Percentiles rank a stretch among this genome's conserved stretches.
Evolutionary conservation across 92 coral and sea anemone species (phyloP).

Genomic region (Bergia puertoricense): DNA sequence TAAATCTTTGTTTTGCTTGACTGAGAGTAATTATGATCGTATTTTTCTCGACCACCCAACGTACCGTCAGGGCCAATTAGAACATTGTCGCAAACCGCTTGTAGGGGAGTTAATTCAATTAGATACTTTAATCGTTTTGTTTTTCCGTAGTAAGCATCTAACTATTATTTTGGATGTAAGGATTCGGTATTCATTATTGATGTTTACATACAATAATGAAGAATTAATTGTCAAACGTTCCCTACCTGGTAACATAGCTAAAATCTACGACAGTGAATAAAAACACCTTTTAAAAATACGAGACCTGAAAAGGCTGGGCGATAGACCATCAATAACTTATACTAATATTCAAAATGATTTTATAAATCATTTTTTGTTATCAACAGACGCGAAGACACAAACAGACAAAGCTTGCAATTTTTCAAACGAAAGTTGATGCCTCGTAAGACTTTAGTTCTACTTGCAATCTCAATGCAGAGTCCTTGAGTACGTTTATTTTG

Average conservation of each 20-base stretch:
- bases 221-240: slow-evolving; percentile 21
- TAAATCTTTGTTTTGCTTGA: not conserved
- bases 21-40: not conserved
- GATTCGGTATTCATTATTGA: slow-evolving; percentile 11
- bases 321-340: not conserved
- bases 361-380: no score
- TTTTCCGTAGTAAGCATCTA: slow-evolving; percentile 9
- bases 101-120: slow-evolving; percentile 16
- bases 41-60: slow-evolving; percentile 22
- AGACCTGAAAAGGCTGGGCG: not conserved
- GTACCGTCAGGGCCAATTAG: slow-evolving; percentile 11
- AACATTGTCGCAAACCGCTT: not conserved
- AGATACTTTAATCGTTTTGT: slow-evolving; percentile 33
- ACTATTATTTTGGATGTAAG: slow-evolving; percentile 4
- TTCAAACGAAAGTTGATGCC: not conserved
- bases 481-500: no score
- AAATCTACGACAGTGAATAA: not conserved
- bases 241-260: not conserved
- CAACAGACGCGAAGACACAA: no score
- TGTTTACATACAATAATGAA: slow-evolving; percentile 21
- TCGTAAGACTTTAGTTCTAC: not conserved
- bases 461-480: no score
- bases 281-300: not conserved
- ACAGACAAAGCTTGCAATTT: not conserved
- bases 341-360: not conserved